Base-by-base conservation (phyloP, 2,797 vertebrate species). In the Clarias pachynema region DNA sequence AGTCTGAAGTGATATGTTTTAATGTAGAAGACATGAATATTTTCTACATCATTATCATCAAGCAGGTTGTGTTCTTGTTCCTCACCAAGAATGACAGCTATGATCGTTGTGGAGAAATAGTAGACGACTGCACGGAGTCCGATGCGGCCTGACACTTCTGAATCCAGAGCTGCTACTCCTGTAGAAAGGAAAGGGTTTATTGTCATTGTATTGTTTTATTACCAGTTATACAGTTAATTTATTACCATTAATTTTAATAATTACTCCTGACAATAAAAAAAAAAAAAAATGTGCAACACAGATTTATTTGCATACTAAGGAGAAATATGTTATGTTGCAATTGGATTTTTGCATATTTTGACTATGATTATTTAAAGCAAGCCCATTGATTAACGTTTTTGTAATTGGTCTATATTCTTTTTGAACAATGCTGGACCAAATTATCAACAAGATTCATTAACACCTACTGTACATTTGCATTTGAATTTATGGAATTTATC, bases 111-210 rank as follows among this genome's bases (percentile, higher is more conserved):
- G 89, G 95, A 96, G 92, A 99, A 95, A 90, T 99, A 99, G 94
- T 99, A 99, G 0, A 97, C 8, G 0, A 99, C 93, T 9, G 98
- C 98, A 82, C 97, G 94, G 44, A 99, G 95, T 62, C 98, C 98
- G 10, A 99, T 99, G 91, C 95, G 98, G 83, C 98, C 98, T 70
- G 98, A 99, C 37, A 99, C 91, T 2, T 91, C 96, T 1, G 98
- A 97, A 93, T 99, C 98, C 93, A 99, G 94, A n/a, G 97, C 96
- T 84, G 98, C 97, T 65, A 99, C 96, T 89, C 98, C 98, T 99
- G 56, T 9, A 68, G 84, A 44, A 44, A 66, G 68, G 5, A 34
- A 49, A 40, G 53, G 15, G 5, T 22, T 83, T 56, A 14, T 40
- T 81, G 63, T 81, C 3, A 18, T 5, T 12, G 53, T 37, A 5